phyloP scores from a whole-genome alignment of 1,140 invertebrate genomes.

The Archivesica marissinica region DNA sequence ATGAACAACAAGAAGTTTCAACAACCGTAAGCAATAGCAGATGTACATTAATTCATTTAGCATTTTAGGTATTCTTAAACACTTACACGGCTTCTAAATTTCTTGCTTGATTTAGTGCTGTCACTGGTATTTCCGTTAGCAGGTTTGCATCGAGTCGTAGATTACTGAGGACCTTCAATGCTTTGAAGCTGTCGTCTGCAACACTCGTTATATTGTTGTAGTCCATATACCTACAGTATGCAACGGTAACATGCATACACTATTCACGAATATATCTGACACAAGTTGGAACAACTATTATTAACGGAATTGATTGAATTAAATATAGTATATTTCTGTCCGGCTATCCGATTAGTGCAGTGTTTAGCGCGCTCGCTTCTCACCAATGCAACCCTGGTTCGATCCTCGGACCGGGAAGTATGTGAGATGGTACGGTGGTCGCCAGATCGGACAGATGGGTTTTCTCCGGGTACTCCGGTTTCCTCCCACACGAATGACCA shows the following conservation, averaged over 20 bases:
- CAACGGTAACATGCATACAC: not conserved
- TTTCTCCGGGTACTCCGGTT: too few relatives aligned
- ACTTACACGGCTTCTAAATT: not conserved
- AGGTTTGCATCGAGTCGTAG: slow-evolving; percentile 73
- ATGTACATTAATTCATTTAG: too few relatives aligned
- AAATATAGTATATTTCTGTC: too few relatives aligned
- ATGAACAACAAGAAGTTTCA: not conserved
- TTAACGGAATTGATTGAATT: too few relatives aligned
- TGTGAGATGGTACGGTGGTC: too few relatives aligned
- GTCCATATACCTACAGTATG: slow-evolving; percentile 77
- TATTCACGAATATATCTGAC: not conserved
- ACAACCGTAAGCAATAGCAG: not conserved
- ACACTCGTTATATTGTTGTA: slow-evolving; percentile 72
- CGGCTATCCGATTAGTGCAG: too few relatives aligned
- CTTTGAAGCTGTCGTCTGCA: slow-evolving; percentile 68
- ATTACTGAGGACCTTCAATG: slow-evolving; percentile 62
- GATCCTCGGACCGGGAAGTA: too few relatives aligned
- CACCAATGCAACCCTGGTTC: too few relatives aligned
- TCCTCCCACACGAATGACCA: too few relatives aligned
- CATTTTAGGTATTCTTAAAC: not conserved
- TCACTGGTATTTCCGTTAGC: slow-evolving; percentile 67
- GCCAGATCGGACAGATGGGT: too few relatives aligned
- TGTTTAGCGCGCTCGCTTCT: too few relatives aligned
- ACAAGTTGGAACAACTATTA: not conserved
- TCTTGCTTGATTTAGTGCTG: slow-evolving; percentile 60